Evolutionary conservation across 1,140 invertebrate genomes (phyloP).

Genomic region (Euwallacea similis): DNA sequence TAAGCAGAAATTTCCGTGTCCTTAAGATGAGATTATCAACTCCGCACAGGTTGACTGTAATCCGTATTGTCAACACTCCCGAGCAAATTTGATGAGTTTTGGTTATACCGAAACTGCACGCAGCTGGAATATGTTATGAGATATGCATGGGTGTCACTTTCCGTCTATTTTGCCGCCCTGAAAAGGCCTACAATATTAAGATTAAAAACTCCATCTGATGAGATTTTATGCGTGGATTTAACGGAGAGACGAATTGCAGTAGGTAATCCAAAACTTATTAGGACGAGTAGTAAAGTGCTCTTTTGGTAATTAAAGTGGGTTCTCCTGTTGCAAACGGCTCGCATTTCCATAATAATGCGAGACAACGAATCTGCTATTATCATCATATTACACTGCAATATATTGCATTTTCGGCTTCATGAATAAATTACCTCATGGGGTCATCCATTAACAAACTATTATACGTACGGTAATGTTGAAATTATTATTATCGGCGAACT

Average conservation of each 20-base stretch:
- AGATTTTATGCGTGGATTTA: too few relatives aligned
- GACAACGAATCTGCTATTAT: constrained; percentile 2
- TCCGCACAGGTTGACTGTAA: constrained; percentile 50
- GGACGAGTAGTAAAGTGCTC: neutral
- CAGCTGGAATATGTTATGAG: constrained; percentile 48
- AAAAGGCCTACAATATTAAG: too few relatives aligned
- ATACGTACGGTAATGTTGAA: too few relatives aligned
- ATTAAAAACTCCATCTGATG: too few relatives aligned
- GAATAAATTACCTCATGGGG: too few relatives aligned
- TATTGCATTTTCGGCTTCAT: too few relatives aligned
- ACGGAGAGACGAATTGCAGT: too few relatives aligned
- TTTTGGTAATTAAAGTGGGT: constrained; percentile 1
- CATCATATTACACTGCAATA: too few relatives aligned
- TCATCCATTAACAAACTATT: too few relatives aligned
- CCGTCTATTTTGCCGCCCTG: too few relatives aligned
- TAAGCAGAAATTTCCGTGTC: constrained; percentile 52
- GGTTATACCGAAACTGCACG: constrained; percentile 48
- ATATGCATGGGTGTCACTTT: neutral
- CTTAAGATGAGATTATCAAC: constrained; percentile 54
- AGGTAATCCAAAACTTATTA: too few relatives aligned
- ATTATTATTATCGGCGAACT: too few relatives aligned
- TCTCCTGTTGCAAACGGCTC: neutral
- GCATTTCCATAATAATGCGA: constrained; percentile 1
- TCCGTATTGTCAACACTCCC: constrained; percentile 54
- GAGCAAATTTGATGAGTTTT: constrained; percentile 55